A percentile compares a stretch with the other conserved stretches of the same genome.
Evolutionary conservation across 2,113 vertebrate species (phyloP).

Genomic region (Psophia crepitans): DNA sequence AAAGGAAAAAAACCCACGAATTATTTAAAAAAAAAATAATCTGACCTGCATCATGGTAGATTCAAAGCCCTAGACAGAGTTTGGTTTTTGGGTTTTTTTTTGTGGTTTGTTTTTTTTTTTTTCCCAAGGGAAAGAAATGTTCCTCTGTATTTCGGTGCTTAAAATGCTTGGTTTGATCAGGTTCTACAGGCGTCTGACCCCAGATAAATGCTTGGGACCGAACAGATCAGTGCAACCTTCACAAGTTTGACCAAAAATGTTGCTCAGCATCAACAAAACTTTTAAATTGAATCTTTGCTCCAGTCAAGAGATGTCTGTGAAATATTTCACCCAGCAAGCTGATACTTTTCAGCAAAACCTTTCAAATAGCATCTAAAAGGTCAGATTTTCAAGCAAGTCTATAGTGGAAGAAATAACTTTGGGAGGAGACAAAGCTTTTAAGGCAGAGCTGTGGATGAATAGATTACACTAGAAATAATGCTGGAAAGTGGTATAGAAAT

Average conservation of each 20-base stretch:
- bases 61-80: not conserved
- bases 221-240: not conserved
- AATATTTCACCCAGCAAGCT: not conserved
- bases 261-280: not conserved
- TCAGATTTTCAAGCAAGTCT: not conserved
- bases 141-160: not conserved
- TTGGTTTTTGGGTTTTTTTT: too few relatives aligned
- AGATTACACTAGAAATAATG: not conserved
- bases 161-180: not conserved
- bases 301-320: not conserved
- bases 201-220: not conserved
- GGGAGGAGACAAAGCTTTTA: not conserved
- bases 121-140: not conserved
- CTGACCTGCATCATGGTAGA: not conserved
- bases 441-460: not conserved
- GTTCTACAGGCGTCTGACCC: not conserved
- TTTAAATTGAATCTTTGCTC: not conserved
- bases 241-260: not conserved
- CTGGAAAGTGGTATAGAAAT: not conserved
- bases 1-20: not conserved
- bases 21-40: not conserved
- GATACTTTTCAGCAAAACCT: not conserved
- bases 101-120: too few relatives aligned
- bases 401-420: not conserved
- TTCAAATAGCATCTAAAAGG: not conserved